Percentiles rank a stretch among this genome's conserved stretches.
Conservation (phyloP, 1,140 invertebrate genomes). For the Polyergus mexicanus region DNA sequence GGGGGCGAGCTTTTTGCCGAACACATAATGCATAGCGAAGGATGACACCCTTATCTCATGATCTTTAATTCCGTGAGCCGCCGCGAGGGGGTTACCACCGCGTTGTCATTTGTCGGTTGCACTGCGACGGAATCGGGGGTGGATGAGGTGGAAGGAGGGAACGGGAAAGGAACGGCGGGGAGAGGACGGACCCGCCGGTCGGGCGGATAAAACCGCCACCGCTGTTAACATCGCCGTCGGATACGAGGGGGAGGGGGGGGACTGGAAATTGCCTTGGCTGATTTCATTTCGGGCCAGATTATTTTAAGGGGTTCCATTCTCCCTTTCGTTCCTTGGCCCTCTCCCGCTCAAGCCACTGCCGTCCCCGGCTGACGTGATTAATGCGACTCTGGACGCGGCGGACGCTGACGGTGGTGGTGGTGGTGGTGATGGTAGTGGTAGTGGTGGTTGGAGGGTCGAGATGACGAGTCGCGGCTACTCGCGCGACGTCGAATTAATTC, state of each 20-base stretch:
- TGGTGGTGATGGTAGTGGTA: background rate
- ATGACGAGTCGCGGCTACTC: constrained; percentile 58
- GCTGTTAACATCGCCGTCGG: constrained; percentile 73
- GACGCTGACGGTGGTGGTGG: background rate
- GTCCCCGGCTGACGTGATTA: constrained; percentile 78
- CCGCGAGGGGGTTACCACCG: constrained; percentile 79
- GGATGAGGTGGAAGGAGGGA: constrained; percentile 27
- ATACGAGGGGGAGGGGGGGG: constrained; percentile 68
- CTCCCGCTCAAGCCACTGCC: constrained; percentile 31
- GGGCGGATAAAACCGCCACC: constrained; percentile 70
- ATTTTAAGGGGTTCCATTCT: constrained; percentile 84
- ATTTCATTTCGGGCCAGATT: constrained; percentile 86
- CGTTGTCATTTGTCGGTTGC: constrained; percentile 85
- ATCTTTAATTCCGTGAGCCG: constrained; percentile 85
- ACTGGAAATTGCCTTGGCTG: constrained; percentile 85
- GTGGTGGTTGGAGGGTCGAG: constrained; percentile 43
- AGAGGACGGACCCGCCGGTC: constrained; percentile 34
- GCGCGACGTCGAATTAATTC: constrained; percentile 76
- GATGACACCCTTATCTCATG: constrained; percentile 85
- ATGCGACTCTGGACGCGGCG: constrained; percentile 78
- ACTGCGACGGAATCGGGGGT: constrained; percentile 72
- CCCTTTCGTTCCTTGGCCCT: constrained; percentile 71
- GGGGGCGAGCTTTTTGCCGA: constrained; percentile 76
- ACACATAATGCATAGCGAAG: constrained; percentile 81
- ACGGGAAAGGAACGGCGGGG: constrained; percentile 21